Percentiles rank a stretch among this genome's conserved stretches.
Evolutionary conservation across 2,797 vertebrate genomes (phyloP).

Genomic region (Tangara arthus): DNA sequence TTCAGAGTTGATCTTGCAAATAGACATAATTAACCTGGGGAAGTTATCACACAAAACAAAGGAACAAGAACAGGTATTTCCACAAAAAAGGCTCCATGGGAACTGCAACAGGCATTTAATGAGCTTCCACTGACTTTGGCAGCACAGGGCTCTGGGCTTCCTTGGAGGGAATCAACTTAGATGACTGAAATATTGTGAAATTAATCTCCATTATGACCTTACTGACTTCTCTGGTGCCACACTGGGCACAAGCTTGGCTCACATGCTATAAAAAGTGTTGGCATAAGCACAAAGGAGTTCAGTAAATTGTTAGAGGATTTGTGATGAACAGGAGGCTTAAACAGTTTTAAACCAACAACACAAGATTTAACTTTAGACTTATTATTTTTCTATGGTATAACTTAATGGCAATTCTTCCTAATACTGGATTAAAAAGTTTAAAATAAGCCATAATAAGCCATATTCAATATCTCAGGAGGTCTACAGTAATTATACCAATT

Average conservation of each 20-base stretch:
- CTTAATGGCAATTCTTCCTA: slow-evolving; percentile 25
- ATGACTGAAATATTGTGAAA: background rate
- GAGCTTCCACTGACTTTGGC: background rate
- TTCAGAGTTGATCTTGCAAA: background rate
- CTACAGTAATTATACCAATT: background rate
- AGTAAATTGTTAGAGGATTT: background rate
- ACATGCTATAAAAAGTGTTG: background rate
- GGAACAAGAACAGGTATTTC: background rate
- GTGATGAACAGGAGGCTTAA: slow-evolving; percentile 3
- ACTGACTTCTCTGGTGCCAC: background rate
- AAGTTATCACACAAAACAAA: background rate
- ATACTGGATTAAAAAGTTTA: slow-evolving; percentile 41
- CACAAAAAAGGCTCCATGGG: background rate
- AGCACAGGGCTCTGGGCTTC: background rate
- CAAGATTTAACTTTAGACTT: background rate
- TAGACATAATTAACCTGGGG: background rate
- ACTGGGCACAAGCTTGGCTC: background rate
- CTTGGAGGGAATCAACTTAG: background rate
- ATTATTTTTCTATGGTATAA: background rate
- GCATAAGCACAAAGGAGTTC: background rate
- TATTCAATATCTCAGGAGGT: background rate
- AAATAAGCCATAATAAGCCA: background rate
- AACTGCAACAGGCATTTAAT: background rate
- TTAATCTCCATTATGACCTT: background rate
- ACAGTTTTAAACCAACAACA: background rate